Evolutionary conservation across 2,797 vertebrate species (phyloP).

Genomic region (Notolabrus celidotus): DNA sequence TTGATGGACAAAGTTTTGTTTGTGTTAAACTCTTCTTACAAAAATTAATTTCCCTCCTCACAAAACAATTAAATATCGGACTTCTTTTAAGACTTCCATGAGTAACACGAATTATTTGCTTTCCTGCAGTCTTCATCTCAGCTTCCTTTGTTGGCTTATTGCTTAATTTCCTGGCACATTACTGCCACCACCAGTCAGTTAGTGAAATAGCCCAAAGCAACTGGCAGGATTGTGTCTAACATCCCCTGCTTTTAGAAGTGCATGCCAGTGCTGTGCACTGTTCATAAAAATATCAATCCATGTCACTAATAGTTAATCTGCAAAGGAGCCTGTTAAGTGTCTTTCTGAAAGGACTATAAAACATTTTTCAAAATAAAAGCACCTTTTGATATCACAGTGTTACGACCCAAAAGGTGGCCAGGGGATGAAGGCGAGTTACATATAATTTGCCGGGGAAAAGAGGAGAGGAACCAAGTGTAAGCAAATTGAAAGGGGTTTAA

Average conservation of each 20-base stretch:
- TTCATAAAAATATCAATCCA: neutral
- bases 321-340: neutral
- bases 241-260: neutral
- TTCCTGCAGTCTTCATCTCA: neutral
- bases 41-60: neutral
- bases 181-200: constrained; percentile 8
- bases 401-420: too few species aligned
- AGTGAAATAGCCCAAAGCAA: constrained; percentile 1
- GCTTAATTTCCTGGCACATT: constrained; percentile 2
- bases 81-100: neutral
- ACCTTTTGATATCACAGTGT: too few species aligned
- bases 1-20: neutral
- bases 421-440: too few species aligned
- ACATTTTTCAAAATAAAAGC: neutral
- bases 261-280: neutral
- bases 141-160: neutral
- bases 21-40: neutral
- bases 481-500: too few species aligned
- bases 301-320: neutral
- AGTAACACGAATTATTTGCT: neutral
- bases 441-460: too few species aligned
- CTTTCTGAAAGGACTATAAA: constrained; percentile 1
- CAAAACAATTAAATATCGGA: neutral
- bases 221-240: neutral
- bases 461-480: too few species aligned